Evolutionary conservation across 2,888 invertebrate species (phyloP).

Genomic region (Hydriomena furcata): DNA sequence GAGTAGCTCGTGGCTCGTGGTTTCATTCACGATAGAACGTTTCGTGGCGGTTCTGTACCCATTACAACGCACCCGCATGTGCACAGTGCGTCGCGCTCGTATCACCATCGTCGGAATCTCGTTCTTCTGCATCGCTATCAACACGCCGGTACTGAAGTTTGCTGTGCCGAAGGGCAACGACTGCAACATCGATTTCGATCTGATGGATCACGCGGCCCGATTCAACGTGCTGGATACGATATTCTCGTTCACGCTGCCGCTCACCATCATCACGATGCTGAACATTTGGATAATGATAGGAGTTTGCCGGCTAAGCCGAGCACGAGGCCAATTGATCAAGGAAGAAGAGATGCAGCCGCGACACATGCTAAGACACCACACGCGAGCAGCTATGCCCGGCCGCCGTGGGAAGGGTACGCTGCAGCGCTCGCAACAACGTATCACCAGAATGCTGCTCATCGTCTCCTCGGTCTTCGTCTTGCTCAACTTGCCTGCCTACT

Average conservation of each 20-base stretch:
- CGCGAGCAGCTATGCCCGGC: slow-evolving; percentile 48
- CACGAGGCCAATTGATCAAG: slow-evolving; percentile 32
- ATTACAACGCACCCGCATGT: slow-evolving; percentile 86
- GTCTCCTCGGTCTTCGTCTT: slow-evolving; percentile 91
- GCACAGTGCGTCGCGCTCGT: slow-evolving; percentile 89
- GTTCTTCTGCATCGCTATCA: slow-evolving; percentile 77
- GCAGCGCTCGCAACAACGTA: slow-evolving; percentile 85
- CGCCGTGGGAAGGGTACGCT: not conserved
- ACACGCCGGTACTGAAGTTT: slow-evolving; percentile 14
- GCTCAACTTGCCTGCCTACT: slow-evolving; percentile 90
- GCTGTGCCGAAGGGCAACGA: slow-evolving; percentile 55
- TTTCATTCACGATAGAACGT: slow-evolving; percentile 93
- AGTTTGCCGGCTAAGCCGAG: slow-evolving; percentile 84
- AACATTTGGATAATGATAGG: slow-evolving; percentile 88
- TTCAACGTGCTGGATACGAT: slow-evolving; percentile 89
- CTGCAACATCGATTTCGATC: slow-evolving; percentile 78
- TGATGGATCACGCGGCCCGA: slow-evolving; percentile 81
- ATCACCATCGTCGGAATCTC: slow-evolving; percentile 81
- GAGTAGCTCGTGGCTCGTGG: slow-evolving; percentile 92
- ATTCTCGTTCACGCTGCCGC: slow-evolving; percentile 89
- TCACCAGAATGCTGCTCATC: slow-evolving; percentile 92
- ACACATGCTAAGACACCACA: slow-evolving; percentile 55
- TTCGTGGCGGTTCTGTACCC: slow-evolving; percentile 93
- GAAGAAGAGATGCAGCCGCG: not conserved
- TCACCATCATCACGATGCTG: slow-evolving; percentile 86